Base-by-base conservation (phyloP, 2,888 invertebrate genomes). In the Andrena chrysosceles region DNA sequence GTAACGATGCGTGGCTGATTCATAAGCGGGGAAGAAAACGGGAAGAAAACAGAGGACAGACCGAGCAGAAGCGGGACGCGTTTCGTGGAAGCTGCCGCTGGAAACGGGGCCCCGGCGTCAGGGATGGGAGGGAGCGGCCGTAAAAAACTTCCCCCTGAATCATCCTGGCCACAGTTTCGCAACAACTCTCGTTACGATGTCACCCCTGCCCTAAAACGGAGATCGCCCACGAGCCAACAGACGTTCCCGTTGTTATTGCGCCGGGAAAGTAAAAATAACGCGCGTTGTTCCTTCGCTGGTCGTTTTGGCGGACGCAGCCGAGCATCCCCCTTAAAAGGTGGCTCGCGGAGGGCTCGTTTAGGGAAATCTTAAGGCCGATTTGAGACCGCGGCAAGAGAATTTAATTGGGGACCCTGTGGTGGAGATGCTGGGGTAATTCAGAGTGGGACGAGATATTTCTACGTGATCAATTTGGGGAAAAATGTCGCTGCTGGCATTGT, bases 161-260 rank as follows among this genome's bases (percentile, higher is more conserved):
- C 86, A 88, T 83, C 81, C 77, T 74, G 79, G 76, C 77, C 77
- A 66, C 78, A 88, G 88, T 88, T 88, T 85, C 87, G 80, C 88
- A 88, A 88, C 88, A 88, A 88, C 85, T 87, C 88, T 88, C 88
- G 88, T 88, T 88, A 88, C 85, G 83, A 84, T 77, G 80, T 81
- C 85, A 77, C 70, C 78, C 74, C 78, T 73, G 76, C 66, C 71
- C 75, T 63, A 84, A 85, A 86, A 70, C 62, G 73, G 84, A 54
- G 70, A 69, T 84, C 81, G 86, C 81, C 83, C 69, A 77, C 75
- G 76, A 76, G 31, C 73, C 72, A 42, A 74, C 84, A 74, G 87
- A 86, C 78, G 81, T 84, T 72, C 78, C 35, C 78, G 81, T 87
- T 87, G 87, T 87, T 87, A 85, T 87, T 86, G 82, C 84, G 68